These are phyloP conservation scores for Lonchura striata DNA, from an alignment of 2,113 vertebrate species.

Conservation along the genomic window DNA sequence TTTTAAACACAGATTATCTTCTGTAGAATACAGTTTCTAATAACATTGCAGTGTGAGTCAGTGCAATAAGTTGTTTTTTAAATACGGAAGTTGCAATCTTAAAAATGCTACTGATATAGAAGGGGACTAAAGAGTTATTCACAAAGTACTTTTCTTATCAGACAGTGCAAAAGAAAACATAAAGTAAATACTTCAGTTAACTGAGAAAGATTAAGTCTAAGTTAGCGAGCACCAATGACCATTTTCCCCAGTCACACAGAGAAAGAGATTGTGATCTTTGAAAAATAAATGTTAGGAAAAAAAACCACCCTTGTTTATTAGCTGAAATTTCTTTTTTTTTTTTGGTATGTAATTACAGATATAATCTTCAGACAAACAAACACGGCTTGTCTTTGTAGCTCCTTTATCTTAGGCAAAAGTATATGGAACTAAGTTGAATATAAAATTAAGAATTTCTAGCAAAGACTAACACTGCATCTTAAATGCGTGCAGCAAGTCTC, in stretches of 20 bases:
- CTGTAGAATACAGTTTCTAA: background rate
- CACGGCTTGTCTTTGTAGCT: background rate
- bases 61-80: background rate
- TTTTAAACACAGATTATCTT: background rate
- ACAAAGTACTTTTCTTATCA: background rate
- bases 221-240: background rate
- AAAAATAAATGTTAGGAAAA: constrained; percentile 4
- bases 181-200: constrained; percentile 7
- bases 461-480: background rate
- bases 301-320: background rate
- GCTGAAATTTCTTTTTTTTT: background rate
- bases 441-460: background rate
- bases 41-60: background rate
- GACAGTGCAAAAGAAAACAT: background rate
- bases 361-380: constrained; percentile 2
- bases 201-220: background rate
- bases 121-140: background rate
- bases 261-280: background rate
- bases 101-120: background rate
- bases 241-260: background rate
- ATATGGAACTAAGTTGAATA: background rate
- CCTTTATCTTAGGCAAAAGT: background rate
- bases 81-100: background rate
- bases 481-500: background rate
- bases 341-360: background rate